Percentiles rank a stretch among this genome's conserved stretches.
phyloP scores from a whole-genome alignment of 2,888 invertebrate genomes.

The Thecocarcelia acutangulata region DNA sequence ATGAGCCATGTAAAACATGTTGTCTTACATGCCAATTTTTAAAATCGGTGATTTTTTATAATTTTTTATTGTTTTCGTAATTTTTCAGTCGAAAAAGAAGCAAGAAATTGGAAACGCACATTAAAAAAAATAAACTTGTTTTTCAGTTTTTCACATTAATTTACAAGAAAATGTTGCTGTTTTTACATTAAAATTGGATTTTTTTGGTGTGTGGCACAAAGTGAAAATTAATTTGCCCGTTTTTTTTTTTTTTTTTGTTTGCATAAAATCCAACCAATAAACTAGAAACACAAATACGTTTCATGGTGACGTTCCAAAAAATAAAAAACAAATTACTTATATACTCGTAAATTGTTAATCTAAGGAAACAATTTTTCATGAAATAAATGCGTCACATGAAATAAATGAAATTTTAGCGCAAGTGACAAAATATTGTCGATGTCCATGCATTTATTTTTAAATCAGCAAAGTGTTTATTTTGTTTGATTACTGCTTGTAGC shows the following conservation, averaged over 20 bases:
- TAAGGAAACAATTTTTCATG: background rate
- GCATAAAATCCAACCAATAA: slow-evolving; percentile 20
- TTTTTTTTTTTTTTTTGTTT: no score
- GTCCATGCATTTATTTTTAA: no score
- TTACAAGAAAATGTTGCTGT: slow-evolving; percentile 15
- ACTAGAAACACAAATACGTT: background rate
- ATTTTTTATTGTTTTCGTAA: slow-evolving; percentile 27
- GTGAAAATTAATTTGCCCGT: slow-evolving; percentile 13
- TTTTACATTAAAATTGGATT: slow-evolving; percentile 27
- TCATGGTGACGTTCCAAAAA: no score
- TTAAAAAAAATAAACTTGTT: slow-evolving; percentile 55
- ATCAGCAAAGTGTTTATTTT: no score
- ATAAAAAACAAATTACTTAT: no score
- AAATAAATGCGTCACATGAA: background rate
- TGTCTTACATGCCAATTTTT: slow-evolving; percentile 64
- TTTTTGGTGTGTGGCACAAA: background rate
- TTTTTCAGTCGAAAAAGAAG: background rate
- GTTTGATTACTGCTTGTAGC: no score
- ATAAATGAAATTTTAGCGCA: no score
- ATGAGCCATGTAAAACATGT: slow-evolving; percentile 65
- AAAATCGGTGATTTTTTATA: slow-evolving; percentile 53
- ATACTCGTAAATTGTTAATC: background rate
- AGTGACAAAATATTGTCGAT: no score
- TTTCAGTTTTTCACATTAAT: slow-evolving; percentile 24
- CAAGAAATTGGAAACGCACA: slow-evolving; percentile 17